A percentile compares a stretch with the other conserved stretches of the same genome.
Conservation (phyloP, 2,888 invertebrate genomes). For the Yponomeuta evonymella region DNA sequence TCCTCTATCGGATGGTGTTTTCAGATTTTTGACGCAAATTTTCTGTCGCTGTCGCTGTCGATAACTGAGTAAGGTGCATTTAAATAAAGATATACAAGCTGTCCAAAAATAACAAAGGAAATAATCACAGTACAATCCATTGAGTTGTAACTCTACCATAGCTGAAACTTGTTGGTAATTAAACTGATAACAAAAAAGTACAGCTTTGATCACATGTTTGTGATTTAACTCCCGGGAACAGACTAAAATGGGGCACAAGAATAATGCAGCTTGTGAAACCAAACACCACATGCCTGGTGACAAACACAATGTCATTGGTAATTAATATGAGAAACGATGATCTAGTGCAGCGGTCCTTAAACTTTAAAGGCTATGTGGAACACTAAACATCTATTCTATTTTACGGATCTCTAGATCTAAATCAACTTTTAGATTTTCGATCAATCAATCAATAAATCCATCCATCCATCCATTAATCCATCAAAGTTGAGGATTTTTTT, state of each 20-base stretch:
- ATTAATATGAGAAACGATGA: background rate
- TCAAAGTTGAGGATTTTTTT: too few relatives aligned
- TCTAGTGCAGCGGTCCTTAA: background rate
- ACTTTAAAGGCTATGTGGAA: too few relatives aligned
- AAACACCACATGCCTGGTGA: background rate
- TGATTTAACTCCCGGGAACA: background rate
- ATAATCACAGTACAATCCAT: slow-evolving; percentile 26
- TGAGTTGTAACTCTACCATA: slow-evolving; percentile 29
- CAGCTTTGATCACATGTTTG: background rate
- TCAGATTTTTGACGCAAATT: too few relatives aligned
- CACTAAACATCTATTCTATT: too few relatives aligned
- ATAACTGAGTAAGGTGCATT: too few relatives aligned
- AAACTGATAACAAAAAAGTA: background rate
- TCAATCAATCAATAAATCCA: too few relatives aligned
- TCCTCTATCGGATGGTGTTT: too few relatives aligned
- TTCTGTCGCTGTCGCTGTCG: too few relatives aligned
- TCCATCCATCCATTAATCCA: too few relatives aligned
- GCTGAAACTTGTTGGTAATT: background rate
- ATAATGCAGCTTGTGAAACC: background rate
- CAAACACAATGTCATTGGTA: background rate
- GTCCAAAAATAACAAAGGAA: slow-evolving; percentile 6
- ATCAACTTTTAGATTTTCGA: too few relatives aligned
- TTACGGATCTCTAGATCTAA: too few relatives aligned
- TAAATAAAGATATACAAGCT: too few relatives aligned
- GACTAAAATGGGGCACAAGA: background rate